Evolutionary conservation across 2,113 vertebrate species (phyloP), one percentile per base, ranked within the genome.

Genomic region (Oreocharis arfaki): DNA sequence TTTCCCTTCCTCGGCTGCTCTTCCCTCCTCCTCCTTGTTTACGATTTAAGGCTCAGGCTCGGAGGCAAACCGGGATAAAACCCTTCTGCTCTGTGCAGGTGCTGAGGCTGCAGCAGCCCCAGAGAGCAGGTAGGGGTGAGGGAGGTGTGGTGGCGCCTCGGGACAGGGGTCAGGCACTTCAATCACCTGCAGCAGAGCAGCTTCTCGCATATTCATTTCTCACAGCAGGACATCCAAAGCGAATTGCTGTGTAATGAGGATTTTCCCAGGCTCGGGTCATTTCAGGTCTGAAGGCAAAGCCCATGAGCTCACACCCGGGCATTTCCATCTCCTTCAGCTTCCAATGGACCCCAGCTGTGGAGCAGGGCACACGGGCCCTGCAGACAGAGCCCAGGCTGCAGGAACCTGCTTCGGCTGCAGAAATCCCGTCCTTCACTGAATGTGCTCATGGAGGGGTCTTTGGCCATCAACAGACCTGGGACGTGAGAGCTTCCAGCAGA

Each of bases 371-470:
- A 4, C 11, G 3, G 3, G 22, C 65, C 61, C 28, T 28, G 50
- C 6, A 1, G 49, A 10, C 52, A 89, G 37, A 60, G 15, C 7
- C 18, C 41, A 10, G 16, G 4, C 11, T 39, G 30, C 42, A 41
- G 76, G 50, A 67, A 37, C 24, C 42, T 28, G 56, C 50, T 35
- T 53, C 55, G 16, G 21, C 39, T 46, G 13, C 26, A 27, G 44
- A 49, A 91, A 79, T 11, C 42, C 17, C 47, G 30, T 26, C 35
- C 30, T 46, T 52, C 4, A 0, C 56, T n/a, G 46, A 56, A 56
- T 0, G 0, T 16, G 10, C 18, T 56, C 46, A 3, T 10, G 13
- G 13, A 39, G 17, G 16, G 7, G 16, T 49, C 52, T 84, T 63
- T 67, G 74, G 9, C 63, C 28, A 26, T 22, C 14, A 2, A 3